Percentiles rank a stretch among this genome's conserved stretches.
phyloP scores from a whole-genome alignment of 1,140 invertebrate species.

The Sesamia nonagrioides region DNA sequence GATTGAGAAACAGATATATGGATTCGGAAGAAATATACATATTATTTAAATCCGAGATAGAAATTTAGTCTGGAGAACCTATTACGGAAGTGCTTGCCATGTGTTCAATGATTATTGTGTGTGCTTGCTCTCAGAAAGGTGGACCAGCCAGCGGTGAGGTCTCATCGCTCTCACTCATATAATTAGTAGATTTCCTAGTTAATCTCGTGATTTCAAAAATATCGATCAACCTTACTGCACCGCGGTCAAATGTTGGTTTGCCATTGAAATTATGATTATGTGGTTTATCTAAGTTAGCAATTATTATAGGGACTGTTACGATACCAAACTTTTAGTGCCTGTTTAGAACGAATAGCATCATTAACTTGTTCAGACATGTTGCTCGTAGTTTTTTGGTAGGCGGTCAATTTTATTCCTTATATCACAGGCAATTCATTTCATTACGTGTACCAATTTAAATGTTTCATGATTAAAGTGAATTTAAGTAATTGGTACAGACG shows the following conservation, averaged over 20 bases:
- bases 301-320: too few relatives aligned
- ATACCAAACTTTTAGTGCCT: not conserved
- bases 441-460: too few relatives aligned
- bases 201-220: constrained; percentile 29
- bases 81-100: not conserved
- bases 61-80: too few relatives aligned
- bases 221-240: not conserved
- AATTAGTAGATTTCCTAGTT: constrained; percentile 3
- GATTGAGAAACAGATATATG: too few relatives aligned
- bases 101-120: not conserved
- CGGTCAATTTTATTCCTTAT: too few relatives aligned
- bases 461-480: too few relatives aligned
- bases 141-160: not conserved
- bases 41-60: too few relatives aligned
- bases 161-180: too few relatives aligned
- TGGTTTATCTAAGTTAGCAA: not conserved
- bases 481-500: too few relatives aligned
- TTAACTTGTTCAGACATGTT: not conserved
- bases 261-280: not conserved
- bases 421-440: too few relatives aligned
- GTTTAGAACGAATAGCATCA: not conserved
- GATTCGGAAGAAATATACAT: too few relatives aligned
- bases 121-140: not conserved
- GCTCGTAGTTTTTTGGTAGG: not conserved
- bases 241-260: not conserved